Evolutionary conservation across 2,888 invertebrate genomes (phyloP).

Genomic region (Drosophila macrospina): DNA sequence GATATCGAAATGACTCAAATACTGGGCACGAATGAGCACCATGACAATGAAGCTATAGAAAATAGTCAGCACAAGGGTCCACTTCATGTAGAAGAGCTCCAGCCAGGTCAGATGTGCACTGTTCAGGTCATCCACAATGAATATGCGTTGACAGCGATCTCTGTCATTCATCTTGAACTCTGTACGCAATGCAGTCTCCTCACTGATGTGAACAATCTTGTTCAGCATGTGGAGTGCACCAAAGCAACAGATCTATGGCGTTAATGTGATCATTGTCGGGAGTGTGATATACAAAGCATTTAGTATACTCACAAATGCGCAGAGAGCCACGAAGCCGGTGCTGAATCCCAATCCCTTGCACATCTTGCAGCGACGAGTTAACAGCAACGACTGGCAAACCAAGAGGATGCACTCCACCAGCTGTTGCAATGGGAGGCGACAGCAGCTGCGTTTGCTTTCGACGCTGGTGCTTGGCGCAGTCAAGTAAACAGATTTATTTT

Average conservation of each 20-base stretch:
- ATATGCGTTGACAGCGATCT: slow-evolving; percentile 36
- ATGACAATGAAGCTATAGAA: slow-evolving; percentile 52
- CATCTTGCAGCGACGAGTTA: slow-evolving; percentile 44
- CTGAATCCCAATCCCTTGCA: slow-evolving; percentile 50
- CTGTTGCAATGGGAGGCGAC: slow-evolving; percentile 33
- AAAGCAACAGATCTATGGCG: slow-evolving; percentile 56
- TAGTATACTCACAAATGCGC: slow-evolving; percentile 61
- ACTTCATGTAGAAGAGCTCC: slow-evolving; percentile 60
- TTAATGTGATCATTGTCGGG: not conserved
- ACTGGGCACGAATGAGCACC: slow-evolving; percentile 60
- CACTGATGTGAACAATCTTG: slow-evolving; percentile 48
- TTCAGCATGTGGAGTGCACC: slow-evolving; percentile 56
- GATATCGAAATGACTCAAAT: slow-evolving; percentile 55
- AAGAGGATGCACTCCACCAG: slow-evolving; percentile 8
- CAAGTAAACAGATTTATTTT: slow-evolving; percentile 67
- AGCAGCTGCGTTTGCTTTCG: slow-evolving; percentile 42
- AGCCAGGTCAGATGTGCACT: slow-evolving; percentile 48
- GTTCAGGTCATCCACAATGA: slow-evolving; percentile 28
- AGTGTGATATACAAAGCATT: not conserved
- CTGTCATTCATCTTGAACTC: not conserved
- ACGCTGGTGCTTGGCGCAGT: slow-evolving; percentile 11
- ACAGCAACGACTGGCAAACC: slow-evolving; percentile 36
- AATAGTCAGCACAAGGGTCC: slow-evolving; percentile 57
- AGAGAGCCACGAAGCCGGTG: slow-evolving; percentile 47
- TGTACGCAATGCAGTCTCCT: not conserved